A percentile compares a stretch with the other conserved stretches of the same genome.
Evolutionary conservation across 2,113 vertebrate genomes (phyloP).

Genomic region (Balaeniceps rex): DNA sequence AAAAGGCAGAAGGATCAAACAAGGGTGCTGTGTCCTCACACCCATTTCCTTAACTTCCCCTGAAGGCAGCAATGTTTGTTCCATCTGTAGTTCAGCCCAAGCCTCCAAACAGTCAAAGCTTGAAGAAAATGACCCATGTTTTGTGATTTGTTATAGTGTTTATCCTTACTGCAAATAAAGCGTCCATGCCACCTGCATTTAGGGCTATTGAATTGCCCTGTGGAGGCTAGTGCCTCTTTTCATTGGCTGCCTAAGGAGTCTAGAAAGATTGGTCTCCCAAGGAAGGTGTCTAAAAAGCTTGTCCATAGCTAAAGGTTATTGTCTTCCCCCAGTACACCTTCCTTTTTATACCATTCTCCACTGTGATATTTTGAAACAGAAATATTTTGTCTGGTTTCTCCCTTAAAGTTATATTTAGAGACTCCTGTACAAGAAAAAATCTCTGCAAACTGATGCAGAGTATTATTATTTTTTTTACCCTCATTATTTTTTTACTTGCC

Average conservation of each 20-base stretch:
- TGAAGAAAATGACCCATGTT: not conserved
- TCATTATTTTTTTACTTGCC: slow-evolving; percentile 44
- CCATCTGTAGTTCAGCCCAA: not conserved
- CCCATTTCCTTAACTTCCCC: not conserved
- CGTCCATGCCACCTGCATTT: not conserved
- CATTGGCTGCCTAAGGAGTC: not conserved
- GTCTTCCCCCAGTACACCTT: not conserved
- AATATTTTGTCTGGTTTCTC: slow-evolving; percentile 41
- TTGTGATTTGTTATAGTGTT: not conserved
- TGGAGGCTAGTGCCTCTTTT: not conserved
- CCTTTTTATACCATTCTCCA: not conserved
- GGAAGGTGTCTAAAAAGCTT: not conserved
- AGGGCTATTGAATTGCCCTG: not conserved
- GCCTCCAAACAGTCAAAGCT: not conserved
- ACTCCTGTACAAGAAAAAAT: not conserved
- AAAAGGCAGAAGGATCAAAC: not conserved
- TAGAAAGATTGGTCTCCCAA: not conserved
- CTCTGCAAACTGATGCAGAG: not conserved
- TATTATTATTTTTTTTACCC: slow-evolving; percentile 1
- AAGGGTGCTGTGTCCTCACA: not conserved
- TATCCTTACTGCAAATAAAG: not conserved
- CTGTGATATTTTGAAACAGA: not conserved
- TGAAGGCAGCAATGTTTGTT: not conserved
- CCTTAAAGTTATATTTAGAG: slow-evolving; percentile 41
- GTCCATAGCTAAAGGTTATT: not conserved